Percentiles rank a stretch among this genome's conserved stretches.
These are phyloP conservation scores for Stichodactyla mertensii DNA, from an alignment of 64 coral and sea anemone genomes.

Conservation along the genomic window DNA sequence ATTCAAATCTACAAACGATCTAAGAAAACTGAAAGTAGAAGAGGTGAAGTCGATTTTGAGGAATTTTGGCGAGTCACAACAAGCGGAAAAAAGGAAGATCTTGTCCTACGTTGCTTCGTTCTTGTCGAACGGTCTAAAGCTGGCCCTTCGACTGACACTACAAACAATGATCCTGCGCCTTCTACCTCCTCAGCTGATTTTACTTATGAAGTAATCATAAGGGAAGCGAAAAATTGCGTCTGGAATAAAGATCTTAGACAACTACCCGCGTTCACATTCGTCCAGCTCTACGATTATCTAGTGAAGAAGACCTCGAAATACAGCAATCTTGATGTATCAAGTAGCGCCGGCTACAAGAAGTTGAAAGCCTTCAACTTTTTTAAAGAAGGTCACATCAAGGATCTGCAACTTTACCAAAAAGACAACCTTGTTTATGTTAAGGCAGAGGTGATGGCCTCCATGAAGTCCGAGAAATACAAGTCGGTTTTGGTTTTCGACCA, in stretches of 20 bases:
- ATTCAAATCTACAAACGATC: constrained; percentile 7
- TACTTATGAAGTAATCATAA: constrained; percentile 22
- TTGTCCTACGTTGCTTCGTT: background rate
- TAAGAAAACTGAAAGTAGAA: constrained; percentile 34
- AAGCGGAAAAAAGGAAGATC: constrained; percentile 26
- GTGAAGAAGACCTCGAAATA: constrained; percentile 34
- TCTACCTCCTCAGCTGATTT: background rate
- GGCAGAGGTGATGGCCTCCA: too few relatives aligned
- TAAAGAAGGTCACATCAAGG: constrained; percentile 19
- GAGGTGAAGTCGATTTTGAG: constrained; percentile 24
- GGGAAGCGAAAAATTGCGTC: constrained; percentile 1
- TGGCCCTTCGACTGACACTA: too few relatives aligned
- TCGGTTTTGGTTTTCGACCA: too few relatives aligned
- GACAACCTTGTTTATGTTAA: too few relatives aligned
- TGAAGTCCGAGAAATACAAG: too few relatives aligned
- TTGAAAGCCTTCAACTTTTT: constrained; percentile 45
- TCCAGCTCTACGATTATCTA: too few relatives aligned
- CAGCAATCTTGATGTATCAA: constrained; percentile 6
- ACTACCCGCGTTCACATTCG: too few relatives aligned
- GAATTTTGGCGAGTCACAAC: background rate
- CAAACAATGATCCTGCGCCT: too few relatives aligned
- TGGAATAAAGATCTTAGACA: constrained; percentile 8
- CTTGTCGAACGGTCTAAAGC: too few relatives aligned
- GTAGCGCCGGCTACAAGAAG: constrained; percentile 26
- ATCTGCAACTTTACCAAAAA: too few relatives aligned